Percentiles rank a stretch among this genome's conserved stretches.
Conservation (phyloP, 2,888 invertebrate species). For the Acanthococcus lagerstroemiae region DNA sequence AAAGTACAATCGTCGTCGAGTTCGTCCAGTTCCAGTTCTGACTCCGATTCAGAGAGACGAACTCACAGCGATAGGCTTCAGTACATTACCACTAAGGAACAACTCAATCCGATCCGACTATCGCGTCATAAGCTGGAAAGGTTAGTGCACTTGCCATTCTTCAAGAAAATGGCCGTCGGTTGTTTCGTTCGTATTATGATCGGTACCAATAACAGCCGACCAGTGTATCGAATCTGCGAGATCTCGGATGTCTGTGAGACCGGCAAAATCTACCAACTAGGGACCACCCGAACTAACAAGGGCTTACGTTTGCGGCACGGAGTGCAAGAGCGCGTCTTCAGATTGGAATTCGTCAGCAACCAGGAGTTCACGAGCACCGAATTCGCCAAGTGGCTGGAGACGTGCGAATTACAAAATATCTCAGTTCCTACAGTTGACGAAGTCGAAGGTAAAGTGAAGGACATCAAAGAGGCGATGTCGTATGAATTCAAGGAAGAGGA, state of each 20-base stretch:
- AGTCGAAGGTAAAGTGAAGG: conserved; percentile 69
- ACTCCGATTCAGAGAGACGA: not conserved
- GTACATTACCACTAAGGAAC: conserved; percentile 65
- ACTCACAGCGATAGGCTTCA: conserved; percentile 37
- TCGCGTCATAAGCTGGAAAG: conserved; percentile 82
- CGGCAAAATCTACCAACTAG: conserved; percentile 66
- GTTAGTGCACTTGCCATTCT: conserved; percentile 92
- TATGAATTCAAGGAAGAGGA: conserved; percentile 94
- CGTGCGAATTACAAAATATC: conserved; percentile 54
- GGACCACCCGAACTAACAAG: conserved; percentile 88
- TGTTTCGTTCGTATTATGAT: conserved; percentile 95
- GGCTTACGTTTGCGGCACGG: conserved; percentile 60
- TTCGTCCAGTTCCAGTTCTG: conserved; percentile 13
- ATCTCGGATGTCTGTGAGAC: conserved; percentile 59
- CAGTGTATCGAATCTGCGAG: conserved; percentile 70
- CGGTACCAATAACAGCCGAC: conserved; percentile 73
- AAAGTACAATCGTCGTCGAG: not conserved
- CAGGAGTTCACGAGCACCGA: conserved; percentile 87
- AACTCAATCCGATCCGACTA: conserved; percentile 73
- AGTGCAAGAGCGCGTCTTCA: conserved; percentile 74
- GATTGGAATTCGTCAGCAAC: conserved; percentile 96
- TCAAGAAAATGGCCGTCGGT: conserved; percentile 77
- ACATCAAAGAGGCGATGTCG: conserved; percentile 79
- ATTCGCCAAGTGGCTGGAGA: conserved; percentile 84
- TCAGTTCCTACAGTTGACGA: conserved; percentile 72